A percentile compares a stretch with the other conserved stretches of the same genome.
Conservation (phyloP, 2,797 vertebrate species). For the Sebastes aleutianus region DNA sequence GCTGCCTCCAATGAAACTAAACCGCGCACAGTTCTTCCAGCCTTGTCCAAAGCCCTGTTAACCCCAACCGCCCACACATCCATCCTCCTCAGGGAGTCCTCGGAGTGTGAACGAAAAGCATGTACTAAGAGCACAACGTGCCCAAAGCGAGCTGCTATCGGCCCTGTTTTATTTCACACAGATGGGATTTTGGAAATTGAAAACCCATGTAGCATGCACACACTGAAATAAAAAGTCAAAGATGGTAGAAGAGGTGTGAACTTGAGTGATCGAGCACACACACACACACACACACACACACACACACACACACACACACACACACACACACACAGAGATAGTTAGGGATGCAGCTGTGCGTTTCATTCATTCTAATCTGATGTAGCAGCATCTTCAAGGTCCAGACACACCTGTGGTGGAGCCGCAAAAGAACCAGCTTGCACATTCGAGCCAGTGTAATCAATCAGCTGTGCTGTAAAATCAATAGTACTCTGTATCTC, state of each 20-base stretch:
- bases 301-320: neutral
- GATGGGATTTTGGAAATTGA: slow-evolving; percentile 57
- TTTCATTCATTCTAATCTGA: neutral
- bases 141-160: slow-evolving; percentile 29
- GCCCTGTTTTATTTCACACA: slow-evolving; percentile 37
- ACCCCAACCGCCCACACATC: slow-evolving; percentile 11
- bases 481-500: slow-evolving; percentile 34
- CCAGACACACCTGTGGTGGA: neutral
- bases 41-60: slow-evolving; percentile 26
- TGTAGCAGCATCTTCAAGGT: neutral
- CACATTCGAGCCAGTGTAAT: slow-evolving; percentile 10
- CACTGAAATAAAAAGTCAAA: slow-evolving; percentile 16
- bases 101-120: slow-evolving; percentile 57
- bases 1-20: slow-evolving; percentile 20
- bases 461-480: slow-evolving; percentile 23
- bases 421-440: slow-evolving; percentile 2
- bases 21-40: slow-evolving; percentile 17
- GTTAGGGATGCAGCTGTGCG: neutral
- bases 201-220: slow-evolving; percentile 48
- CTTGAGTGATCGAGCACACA: neutral
- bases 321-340: neutral
- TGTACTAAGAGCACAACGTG: slow-evolving; percentile 29
- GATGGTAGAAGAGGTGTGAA: neutral
- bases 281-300: neutral
- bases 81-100: slow-evolving; percentile 36